Evolutionary conservation across 2,113 vertebrate genomes (phyloP).

Genomic region (Alaudala cheleensis): DNA sequence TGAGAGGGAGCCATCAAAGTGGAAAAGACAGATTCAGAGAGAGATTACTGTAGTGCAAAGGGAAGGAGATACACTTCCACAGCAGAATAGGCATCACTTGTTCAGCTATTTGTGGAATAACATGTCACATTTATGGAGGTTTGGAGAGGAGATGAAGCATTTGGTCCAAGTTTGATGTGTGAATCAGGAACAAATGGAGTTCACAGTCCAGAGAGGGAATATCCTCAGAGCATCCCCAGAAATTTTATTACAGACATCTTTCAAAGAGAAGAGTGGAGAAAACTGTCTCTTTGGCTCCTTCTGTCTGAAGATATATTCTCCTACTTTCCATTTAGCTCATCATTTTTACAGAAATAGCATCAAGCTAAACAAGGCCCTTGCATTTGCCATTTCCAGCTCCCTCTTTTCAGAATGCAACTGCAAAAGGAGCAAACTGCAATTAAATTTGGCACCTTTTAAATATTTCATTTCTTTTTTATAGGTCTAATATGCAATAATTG

Average conservation of each 20-base stretch:
- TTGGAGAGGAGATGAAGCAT: neutral
- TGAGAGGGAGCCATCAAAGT: neutral
- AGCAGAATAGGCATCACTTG: neutral
- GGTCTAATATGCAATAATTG: slow-evolving; percentile 20
- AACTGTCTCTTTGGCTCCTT: neutral
- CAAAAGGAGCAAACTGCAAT: neutral
- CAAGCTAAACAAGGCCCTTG: neutral
- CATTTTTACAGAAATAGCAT: slow-evolving; percentile 8
- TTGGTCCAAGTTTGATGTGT: neutral
- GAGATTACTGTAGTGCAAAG: neutral
- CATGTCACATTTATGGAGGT: neutral
- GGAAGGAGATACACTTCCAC: neutral
- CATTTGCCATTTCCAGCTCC: neutral
- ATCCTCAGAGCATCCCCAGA: slow-evolving; percentile 15
- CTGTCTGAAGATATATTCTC: neutral
- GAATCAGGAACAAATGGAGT: neutral
- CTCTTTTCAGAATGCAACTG: neutral
- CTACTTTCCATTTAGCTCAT: slow-evolving; percentile 8
- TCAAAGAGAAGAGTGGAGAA: neutral
- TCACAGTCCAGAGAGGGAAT: neutral
- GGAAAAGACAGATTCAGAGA: neutral
- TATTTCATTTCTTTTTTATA: slow-evolving; percentile 31
- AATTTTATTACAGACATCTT: slow-evolving; percentile 7
- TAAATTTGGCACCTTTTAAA: slow-evolving; percentile 35
- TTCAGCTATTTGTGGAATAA: neutral